Evolutionary conservation across 2,888 invertebrate species (phyloP).

Genomic region (Eupithecia vulgata): DNA sequence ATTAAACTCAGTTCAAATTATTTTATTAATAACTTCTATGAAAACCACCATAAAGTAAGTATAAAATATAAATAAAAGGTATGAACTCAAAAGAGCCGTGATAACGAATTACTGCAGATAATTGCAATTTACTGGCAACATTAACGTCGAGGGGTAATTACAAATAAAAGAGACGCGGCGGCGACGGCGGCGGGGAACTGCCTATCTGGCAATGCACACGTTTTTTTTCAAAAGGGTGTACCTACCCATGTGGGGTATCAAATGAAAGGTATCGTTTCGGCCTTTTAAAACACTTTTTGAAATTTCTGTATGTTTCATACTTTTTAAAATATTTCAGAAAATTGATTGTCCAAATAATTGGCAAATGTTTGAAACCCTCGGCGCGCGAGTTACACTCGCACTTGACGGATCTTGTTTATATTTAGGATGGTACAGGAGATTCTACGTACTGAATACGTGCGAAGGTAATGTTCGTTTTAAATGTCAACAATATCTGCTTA

Average conservation of each 20-base stretch:
- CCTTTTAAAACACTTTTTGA: too few species aligned
- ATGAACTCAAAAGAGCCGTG: constrained; percentile 28
- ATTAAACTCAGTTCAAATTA: background rate
- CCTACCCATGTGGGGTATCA: too few species aligned
- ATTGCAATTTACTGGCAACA: constrained; percentile 50
- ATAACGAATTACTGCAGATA: constrained; percentile 46
- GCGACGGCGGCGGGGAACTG: constrained; percentile 33
- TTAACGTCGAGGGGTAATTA: constrained; percentile 42
- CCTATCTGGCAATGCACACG: constrained; percentile 32
- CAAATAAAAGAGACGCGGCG: constrained; percentile 30
- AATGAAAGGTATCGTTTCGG: too few species aligned
- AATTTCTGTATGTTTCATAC: too few species aligned
- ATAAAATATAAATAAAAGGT: background rate
- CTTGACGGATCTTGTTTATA: too few species aligned
- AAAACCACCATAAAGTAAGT: background rate
- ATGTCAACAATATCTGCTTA: too few species aligned
- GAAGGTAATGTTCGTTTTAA: background rate
- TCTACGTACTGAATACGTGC: background rate
- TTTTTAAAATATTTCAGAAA: too few species aligned
- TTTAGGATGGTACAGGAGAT: background rate
- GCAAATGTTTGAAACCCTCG: too few species aligned
- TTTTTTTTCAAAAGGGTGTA: too few species aligned
- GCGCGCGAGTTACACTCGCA: too few species aligned
- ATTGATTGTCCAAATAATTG: too few species aligned
- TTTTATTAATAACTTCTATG: background rate